Base-by-base conservation (phyloP, 2,113 vertebrate species). In the Tychaedon coryphoeus region DNA sequence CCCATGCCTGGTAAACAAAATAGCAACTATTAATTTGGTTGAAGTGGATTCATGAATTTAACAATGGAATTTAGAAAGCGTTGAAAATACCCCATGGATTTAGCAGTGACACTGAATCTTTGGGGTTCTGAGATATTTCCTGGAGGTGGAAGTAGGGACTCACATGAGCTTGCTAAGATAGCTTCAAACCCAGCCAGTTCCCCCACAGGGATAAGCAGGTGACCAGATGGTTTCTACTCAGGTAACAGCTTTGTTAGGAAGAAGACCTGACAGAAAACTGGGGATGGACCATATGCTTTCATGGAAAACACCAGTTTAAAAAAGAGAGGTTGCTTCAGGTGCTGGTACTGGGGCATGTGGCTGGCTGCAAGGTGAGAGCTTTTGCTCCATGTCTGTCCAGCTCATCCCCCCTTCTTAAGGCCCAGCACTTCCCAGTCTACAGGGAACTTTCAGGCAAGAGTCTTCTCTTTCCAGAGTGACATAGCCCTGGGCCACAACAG, bases 1-100 rank as follows among this genome's bases (percentile, higher is more conserved):
- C 88, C 67, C 88, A 86, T 90, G 71, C 61, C 75, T 86, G 56
- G 72, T 95, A 94, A 96, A 97, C 80, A 91, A 70, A 90, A 73
- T 50, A 74, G 31, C 83, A 95, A 50, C 45, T 36, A 54, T 56
- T 94, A 79, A 95, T 94, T 92, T 93, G 40, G 57, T 62, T 64
- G 51, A 82, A 88, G 25, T 90, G 40, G 48, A 77, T 88, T 86
- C 34, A 26, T 54, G 33, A 86, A 81, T 76, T 87, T 80, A 93
- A 76, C 62, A 86, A 73, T 54, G 36, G 56, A 86, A 86, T 76
- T 80, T 58, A 62, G 53, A 77, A 73, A 60, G 34, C 19, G 47
- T 26, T 58, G 47, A 77, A 91, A 93, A 70, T 62, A 9, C 29
- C 17, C 26, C 19, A 14, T 10, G 20, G n/a, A 28, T 31, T 61